Evolutionary conservation across 1,140 invertebrate genomes (phyloP).

Genomic region (Meteorus sp.): DNA sequence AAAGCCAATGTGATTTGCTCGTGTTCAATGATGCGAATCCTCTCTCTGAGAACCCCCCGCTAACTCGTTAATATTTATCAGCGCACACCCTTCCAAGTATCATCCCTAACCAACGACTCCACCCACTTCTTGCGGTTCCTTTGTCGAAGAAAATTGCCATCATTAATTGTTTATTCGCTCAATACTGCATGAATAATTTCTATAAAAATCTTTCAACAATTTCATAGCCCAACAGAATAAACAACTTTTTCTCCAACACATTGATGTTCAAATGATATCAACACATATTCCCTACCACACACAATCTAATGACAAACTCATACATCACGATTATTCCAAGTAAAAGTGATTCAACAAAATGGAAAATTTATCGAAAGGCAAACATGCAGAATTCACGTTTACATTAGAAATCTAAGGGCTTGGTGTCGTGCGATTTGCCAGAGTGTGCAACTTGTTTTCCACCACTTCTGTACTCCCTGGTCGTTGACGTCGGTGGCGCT

Average conservation of each 20-base stretch:
- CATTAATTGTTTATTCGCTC: conserved; percentile 24
- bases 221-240: no score
- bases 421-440: conserved; percentile 20
- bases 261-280: no score
- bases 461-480: not conserved
- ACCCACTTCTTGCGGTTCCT: conserved; percentile 21
- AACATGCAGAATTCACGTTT: conserved; percentile 19
- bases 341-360: not conserved
- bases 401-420: conserved; percentile 19
- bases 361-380: conserved; percentile 13
- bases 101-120: no score
- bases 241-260: no score
- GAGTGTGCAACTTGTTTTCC: conserved; percentile 18
- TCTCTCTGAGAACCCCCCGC: not conserved
- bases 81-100: conserved; percentile 16
- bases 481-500: not conserved
- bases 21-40: conserved; percentile 24
- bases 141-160: conserved; percentile 23
- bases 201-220: not conserved
- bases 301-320: no score
- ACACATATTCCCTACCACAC: no score
- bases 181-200: not conserved
- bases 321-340: no score
- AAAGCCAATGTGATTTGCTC: conserved; percentile 26
- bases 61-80: conserved; percentile 29